Percentiles rank a stretch among this genome's conserved stretches.
These are phyloP conservation scores for Paedocypris sp. DNA, from an alignment of 2,113 vertebrate genomes.

Conservation along the genomic window DNA sequence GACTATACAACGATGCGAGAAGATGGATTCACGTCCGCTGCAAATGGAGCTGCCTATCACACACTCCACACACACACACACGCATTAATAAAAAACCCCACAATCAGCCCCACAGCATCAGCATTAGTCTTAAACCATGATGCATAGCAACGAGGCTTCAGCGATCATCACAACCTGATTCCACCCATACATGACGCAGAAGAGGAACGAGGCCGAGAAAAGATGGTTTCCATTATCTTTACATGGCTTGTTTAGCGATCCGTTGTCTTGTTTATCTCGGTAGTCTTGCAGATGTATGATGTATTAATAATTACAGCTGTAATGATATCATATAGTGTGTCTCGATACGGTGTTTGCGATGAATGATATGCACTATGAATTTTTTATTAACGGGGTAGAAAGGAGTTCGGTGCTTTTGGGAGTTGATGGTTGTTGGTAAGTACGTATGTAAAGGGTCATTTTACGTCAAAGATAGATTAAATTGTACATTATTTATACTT, in stretches of 20 bases:
- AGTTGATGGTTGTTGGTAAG: no score
- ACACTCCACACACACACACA: background rate
- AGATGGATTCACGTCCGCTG: slow-evolving; percentile 21
- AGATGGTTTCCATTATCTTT: background rate
- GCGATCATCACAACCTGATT: background rate
- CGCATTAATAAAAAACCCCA: slow-evolving; percentile 9
- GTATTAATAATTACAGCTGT: background rate
- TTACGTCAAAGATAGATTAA: no score
- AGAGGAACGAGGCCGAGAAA: background rate
- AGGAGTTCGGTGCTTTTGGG: no score
- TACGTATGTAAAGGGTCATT: no score
- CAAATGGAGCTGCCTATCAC: slow-evolving; percentile 34
- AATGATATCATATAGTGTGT: no score
- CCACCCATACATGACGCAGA: background rate
- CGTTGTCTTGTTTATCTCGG: background rate
- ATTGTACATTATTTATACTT: no score
- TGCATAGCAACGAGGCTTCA: background rate
- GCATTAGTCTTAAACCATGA: background rate
- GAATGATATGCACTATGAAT: no score
- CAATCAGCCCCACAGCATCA: background rate
- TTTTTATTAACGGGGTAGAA: no score
- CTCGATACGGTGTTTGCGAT: no score
- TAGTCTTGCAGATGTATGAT: background rate
- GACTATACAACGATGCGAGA: slow-evolving; percentile 5
- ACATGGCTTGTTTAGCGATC: background rate